Evolutionary conservation across 1,140 invertebrate species (phyloP), one percentile per base, ranked within the genome.

Genomic region (Leptopilina boulardi): DNA sequence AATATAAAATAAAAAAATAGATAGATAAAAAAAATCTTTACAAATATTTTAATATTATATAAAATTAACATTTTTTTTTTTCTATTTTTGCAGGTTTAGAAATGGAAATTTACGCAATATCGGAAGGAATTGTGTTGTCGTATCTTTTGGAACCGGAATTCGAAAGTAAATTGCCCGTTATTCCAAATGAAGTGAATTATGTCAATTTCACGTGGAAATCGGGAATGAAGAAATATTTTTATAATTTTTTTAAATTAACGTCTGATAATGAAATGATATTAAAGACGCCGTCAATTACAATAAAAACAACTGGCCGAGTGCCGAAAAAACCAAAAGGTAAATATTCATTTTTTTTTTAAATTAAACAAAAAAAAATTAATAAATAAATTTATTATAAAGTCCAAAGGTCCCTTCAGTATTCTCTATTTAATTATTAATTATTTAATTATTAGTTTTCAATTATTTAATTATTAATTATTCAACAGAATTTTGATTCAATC

Each of bases 131-230:
- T 85, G 96, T 98, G 56, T 91, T 95, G 13, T 94, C 95, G 6
- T 97, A 97, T 89, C 94, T 98, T 71, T 88, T 97, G 72, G 97
- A 98, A 88, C 96, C 96, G 4, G 96, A 97, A 87, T 96, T 98
- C 83, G 96, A 97, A 83, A 95, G 94, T 84, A 95, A 97, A 87
- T 89, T 98, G 72, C 96, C 96, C 70, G 94, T 97, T 23, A 98
- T 98, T 85, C 97, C 97, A 0, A 95, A 96, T 15, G 97, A 98
- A 92, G 96, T 98, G 41, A 94, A 94, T 59, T 95, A 95, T 84
- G 96, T 98, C 3, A 98, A 98, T 89, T 98, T 98, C 85, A 98
- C 97, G 8, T 98, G 97, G 97, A 96, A 95, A 87, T 95, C 96
- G 15, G 96, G 96, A 26, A 91, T 93, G 42, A 96, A 96, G 88